phyloP scores from a whole-genome alignment of 2,888 invertebrate species.

The Orthosia incerta region DNA sequence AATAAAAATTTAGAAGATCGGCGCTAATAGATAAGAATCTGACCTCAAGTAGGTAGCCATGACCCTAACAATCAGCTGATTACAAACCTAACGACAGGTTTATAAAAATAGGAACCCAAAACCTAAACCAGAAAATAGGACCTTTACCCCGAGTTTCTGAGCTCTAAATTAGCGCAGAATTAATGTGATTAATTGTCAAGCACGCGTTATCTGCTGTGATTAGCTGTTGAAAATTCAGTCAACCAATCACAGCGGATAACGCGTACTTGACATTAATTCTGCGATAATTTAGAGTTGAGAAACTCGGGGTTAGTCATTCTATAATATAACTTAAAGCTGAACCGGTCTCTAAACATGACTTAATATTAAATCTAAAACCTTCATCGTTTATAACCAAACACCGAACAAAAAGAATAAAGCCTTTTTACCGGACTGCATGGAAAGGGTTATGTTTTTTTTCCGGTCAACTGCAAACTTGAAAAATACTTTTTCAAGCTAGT shows the following conservation, averaged over 20 bases:
- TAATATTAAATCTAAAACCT: slow-evolving; percentile 61
- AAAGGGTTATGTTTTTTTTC: too few species aligned
- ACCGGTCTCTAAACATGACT: slow-evolving; percentile 37
- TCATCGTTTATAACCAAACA: slow-evolving; percentile 60
- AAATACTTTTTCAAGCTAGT: slow-evolving; percentile 77
- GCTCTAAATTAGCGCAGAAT: too few species aligned
- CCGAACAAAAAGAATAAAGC: slow-evolving; percentile 45
- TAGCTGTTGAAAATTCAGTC: too few species aligned
- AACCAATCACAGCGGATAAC: too few species aligned
- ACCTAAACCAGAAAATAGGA: slow-evolving; percentile 30
- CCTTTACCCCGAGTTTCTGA: too few species aligned
- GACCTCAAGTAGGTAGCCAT: slow-evolving; percentile 21
- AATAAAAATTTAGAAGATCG: slow-evolving; percentile 19
- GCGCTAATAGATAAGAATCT: slow-evolving; percentile 25
- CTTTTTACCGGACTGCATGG: slow-evolving; percentile 46
- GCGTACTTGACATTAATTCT: too few species aligned
- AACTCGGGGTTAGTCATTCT: slow-evolving; percentile 13
- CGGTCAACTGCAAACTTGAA: slow-evolving; percentile 64
- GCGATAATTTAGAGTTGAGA: too few species aligned
- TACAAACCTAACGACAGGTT: slow-evolving; percentile 4
- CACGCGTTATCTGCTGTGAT: too few species aligned
- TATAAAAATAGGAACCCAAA: slow-evolving; percentile 27
- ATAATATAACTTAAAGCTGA: slow-evolving; percentile 35
- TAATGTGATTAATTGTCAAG: too few species aligned
- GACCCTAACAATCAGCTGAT: slow-evolving; percentile 48